Evolutionary conservation across 2,113 vertebrate genomes (phyloP), one percentile per base, ranked within the genome.

Genomic region (Desmodus rotundus): DNA sequence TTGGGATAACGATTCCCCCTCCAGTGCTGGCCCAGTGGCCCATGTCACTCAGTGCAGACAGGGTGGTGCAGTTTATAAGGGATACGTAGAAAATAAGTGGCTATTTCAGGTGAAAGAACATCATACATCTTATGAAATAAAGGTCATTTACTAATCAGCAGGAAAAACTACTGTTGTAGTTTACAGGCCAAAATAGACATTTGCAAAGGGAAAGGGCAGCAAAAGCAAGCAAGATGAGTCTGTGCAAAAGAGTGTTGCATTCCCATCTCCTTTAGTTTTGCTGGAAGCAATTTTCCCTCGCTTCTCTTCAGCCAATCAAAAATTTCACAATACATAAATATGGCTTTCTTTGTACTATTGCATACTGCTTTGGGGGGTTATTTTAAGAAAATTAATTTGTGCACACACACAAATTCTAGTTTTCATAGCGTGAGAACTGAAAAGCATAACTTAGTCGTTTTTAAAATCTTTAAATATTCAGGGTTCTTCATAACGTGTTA

Each of bases 391-490:
- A 93, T 19, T 85, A 86, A 65, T 72, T 58, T 58, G 54, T 50
- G 17, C 6, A 85, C 76, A 58, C 56, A 58, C 33, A 92, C n/a
- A 50, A 95, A 91, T 85, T 85, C 58, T 70, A 0, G 47, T 17
- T 94, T 89, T 87, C 82, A 56, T 38, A 70, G 12, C 58, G 26
- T 87, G 50, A 95, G 47, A 84, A 90, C 3, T 83, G 33, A 80
- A 95, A 95, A 38, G 54, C 63, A 92, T 41, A 78, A 72, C 36
- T 68, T 86, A 77, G 54, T 95, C 54, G 47, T 52, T 74, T 94
- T 95, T 54, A 91, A 91, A 7, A 45, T 78, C 58, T 84, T 41
- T 78, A 78, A 72, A 15, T 93, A 83, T 78, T 96, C 94, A 83
- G 13, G 17, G 0, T 4, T 11, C 81, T 87, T 84, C 31, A 78